These are phyloP conservation scores for Callopanchax toddi DNA, from an alignment of 2,113 vertebrate genomes.

Conservation along the genomic window DNA sequence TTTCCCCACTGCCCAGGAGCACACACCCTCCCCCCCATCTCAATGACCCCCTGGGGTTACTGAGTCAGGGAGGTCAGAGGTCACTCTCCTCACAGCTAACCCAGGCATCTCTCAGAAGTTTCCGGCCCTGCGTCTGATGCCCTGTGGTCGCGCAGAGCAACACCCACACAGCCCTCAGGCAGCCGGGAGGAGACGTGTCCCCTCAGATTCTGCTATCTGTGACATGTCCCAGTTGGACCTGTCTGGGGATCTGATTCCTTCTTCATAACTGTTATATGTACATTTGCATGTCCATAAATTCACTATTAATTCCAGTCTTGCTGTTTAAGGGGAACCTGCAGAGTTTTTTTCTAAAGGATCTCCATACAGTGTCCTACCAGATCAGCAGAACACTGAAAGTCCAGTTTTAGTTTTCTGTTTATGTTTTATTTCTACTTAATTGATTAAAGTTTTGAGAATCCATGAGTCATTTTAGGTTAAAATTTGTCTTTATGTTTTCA, in stretches of 20 bases:
- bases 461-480: no score
- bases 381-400: not conserved
- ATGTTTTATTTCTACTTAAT: not conserved
- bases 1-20: slow-evolving; percentile 48
- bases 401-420: no score
- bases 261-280: not conserved
- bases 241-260: not conserved
- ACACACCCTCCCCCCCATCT: slow-evolving; percentile 51
- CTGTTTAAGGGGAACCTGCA: not conserved
- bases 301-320: no score
- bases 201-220: no score
- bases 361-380: no score
- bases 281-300: no score
- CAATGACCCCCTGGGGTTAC: slow-evolving; percentile 64
- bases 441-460: not conserved
- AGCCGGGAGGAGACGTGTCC: slow-evolving; percentile 7
- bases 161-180: slow-evolving; percentile 51
- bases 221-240: no score
- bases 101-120: slow-evolving; percentile 76
- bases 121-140: slow-evolving; percentile 48
- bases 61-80: slow-evolving; percentile 64
- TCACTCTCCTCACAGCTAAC: slow-evolving; percentile 60
- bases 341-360: no score
- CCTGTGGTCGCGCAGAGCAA: slow-evolving; percentile 40
- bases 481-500: no score